Base-by-base conservation (phyloP, 2,888 invertebrate genomes). In the Resseliella maxima region DNA sequence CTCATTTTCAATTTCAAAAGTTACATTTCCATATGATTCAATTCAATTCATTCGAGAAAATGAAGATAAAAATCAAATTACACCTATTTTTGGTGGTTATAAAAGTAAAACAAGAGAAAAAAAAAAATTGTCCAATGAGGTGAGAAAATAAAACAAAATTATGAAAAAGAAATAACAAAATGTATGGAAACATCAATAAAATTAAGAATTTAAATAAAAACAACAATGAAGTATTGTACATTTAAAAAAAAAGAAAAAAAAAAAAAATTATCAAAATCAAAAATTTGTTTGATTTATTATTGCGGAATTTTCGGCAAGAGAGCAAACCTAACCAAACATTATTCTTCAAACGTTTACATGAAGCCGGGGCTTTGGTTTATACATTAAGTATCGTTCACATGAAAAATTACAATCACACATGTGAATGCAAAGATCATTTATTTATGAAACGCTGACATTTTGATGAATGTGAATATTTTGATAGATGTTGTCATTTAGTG, bases 121-220 rank as follows among this genome's bases (percentile, higher is more conserved):
- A 15, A 72, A 3, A 3, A 15, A 72, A 72, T 72, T 72, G 72
- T 72, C 72, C 31, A 31, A 15, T n/a, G n/a, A n/a, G n/a, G n/a
- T n/a, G n/a, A n/a, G n/a, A n/a, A n/a, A n/a, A n/a, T n/a, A 18
- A 50, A 50, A 50, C 21, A 50, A 6, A 50, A 12, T 41, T 41
- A 24, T 50, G 21, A 59, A 6, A 24, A 35, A 31, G 31, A 27
- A 72, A 24, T 59, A 15, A 59, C 3, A 15, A 35, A 72, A 72
- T 5, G 31, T 35, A 72, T 72, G 72, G 72, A 72, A 72, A 72
- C 72, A 72, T 72, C 31, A 31, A 72, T 72, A 72, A 72, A 72
- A 31, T 72, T 72, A 72, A 72, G 72, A 72, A 72, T 72, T 72
- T 72, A 72, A 72, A 72, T 72, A 72, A 72, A 72, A 50, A 50